These are phyloP conservation scores for Marmota monax DNA, from an alignment of 2,113 vertebrate genomes.

Conservation along the genomic window DNA sequence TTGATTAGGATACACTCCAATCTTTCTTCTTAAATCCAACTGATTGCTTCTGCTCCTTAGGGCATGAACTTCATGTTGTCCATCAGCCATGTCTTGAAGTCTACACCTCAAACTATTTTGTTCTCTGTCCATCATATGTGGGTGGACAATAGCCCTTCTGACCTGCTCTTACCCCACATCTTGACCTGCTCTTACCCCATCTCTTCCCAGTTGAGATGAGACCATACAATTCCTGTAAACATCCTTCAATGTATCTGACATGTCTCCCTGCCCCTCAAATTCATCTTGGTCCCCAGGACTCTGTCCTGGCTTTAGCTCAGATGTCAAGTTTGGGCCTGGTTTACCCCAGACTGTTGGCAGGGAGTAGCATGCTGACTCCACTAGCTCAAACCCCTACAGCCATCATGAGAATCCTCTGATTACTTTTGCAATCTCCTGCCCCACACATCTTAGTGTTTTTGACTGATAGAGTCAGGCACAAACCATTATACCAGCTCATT, in stretches of 20 bases:
- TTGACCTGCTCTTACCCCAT: background rate
- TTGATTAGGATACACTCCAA: background rate
- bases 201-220: background rate
- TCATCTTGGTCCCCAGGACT: background rate
- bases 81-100: background rate
- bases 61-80: accelerated
- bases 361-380: background rate
- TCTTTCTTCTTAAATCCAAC: background rate
- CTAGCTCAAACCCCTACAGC: background rate
- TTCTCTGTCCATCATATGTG: background rate
- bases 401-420: slow-evolving; percentile 34
- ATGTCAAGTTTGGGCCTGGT: background rate
- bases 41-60: background rate
- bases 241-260: background rate
- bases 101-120: background rate
- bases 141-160: too few species aligned
- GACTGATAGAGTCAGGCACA: slow-evolving; percentile 58
- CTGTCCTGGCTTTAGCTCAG: background rate
- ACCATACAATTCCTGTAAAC: background rate
- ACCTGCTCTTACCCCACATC: too few species aligned
- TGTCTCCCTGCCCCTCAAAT: background rate
- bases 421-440: slow-evolving; percentile 54
- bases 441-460: slow-evolving; percentile 33
- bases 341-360: background rate
- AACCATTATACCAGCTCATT: slow-evolving; percentile 59